Base-by-base conservation (phyloP, 2,113 vertebrate species). In the Gadus macrocephalus region DNA sequence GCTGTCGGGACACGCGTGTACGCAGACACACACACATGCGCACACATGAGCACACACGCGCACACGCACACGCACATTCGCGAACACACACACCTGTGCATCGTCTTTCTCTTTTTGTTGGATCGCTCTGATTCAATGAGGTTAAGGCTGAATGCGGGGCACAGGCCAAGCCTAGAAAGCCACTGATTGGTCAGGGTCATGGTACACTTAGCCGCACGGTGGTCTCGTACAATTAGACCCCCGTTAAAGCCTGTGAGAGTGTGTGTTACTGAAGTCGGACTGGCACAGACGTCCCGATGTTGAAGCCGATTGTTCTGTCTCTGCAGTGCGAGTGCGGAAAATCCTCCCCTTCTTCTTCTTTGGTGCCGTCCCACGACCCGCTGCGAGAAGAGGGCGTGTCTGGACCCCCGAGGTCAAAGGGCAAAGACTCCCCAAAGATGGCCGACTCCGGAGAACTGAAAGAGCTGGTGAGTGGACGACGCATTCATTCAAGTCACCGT, bases 61-160 rank as follows among this genome's bases (percentile, higher is more conserved):
- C 42, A 12, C 42, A 14, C 42, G 1, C 38, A 42, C 38, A 42
- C 38, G 11, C 38, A 4, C 38, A 78, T 82, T 62, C 76, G 79
- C 72, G 85, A 76, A 83, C 72, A 82, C 82, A 82, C 85, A 88
- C 88, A 90, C 83, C 88, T 90, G 88, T 83, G 82, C 68, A 55
- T 76, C 75, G 79, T 76, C 76, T 86, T 79, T 63, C 64, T 62
- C 73, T 81, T 65, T 79, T 79, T 83, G 81, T 84, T 83, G 80
- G 79, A 63, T 84, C 73, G 6, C 4, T 35, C 31, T 35, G 31
- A 35, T 35, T 35, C 86, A 88, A 88, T 89, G 76, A 76, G 76
- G 65, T 77, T 69, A 69, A 68, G 55, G 72, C 59, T 82, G 71
- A 61, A 71, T 11, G 38, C 16, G 16, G 2, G 15, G 12, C 56